Evolutionary conservation across 2,113 vertebrate species (phyloP).

Genomic region (Alexandromys fortis): DNA sequence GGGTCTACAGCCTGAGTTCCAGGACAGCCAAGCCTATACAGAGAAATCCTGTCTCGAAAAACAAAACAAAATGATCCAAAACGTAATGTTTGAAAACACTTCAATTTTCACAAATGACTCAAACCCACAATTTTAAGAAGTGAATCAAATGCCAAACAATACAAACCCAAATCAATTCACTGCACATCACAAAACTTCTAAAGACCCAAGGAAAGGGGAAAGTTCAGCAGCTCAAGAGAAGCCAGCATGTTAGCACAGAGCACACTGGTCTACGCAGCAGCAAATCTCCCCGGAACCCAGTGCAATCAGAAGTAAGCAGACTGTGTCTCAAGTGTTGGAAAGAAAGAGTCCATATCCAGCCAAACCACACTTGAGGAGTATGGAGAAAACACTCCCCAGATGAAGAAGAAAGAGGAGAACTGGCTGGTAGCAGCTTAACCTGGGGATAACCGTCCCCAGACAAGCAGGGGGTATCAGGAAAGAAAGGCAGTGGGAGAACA

Average conservation of each 20-base stretch:
- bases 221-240: neutral
- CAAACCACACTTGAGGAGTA: neutral
- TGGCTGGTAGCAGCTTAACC: no score
- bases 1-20: no score
- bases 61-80: neutral
- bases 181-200: neutral
- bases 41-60: no score
- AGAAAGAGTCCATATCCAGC: neutral
- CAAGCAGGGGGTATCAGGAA: neutral
- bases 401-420: neutral
- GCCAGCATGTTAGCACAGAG: no score
- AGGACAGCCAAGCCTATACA: no score
- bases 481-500: no score
- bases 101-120: slow-evolving; percentile 16
- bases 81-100: neutral
- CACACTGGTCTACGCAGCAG: neutral
- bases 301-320: neutral
- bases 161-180: neutral
- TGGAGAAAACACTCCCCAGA: neutral
- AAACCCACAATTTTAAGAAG: neutral
- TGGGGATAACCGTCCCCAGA: neutral
- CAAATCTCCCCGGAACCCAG: neutral
- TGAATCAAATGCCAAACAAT: neutral
- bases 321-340: neutral
- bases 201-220: slow-evolving; percentile 23